These are phyloP conservation scores for Drosophila nikananu DNA, from an alignment of 1,140 invertebrate genomes.

Conservation along the genomic window DNA sequence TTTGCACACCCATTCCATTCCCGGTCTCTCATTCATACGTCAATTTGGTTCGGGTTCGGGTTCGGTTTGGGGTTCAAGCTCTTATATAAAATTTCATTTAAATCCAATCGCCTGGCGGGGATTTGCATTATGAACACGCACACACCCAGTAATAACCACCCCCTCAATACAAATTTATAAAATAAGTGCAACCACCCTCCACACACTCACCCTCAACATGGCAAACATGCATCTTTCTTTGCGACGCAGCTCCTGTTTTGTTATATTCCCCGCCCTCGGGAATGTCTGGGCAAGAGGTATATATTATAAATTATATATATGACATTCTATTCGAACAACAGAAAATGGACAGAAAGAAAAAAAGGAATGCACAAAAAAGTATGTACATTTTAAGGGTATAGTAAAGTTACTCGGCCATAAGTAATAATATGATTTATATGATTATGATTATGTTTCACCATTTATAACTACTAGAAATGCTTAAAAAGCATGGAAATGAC, in stretches of 20 bases:
- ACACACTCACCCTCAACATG: conserved; percentile 2
- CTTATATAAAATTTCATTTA: conserved; percentile 74
- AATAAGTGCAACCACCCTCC: conserved; percentile 19
- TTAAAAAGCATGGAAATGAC: neutral
- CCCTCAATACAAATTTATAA: neutral
- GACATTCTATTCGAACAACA: conserved; percentile 8
- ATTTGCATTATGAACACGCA: conserved; percentile 17
- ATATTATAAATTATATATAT: neutral
- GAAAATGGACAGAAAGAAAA: neutral
- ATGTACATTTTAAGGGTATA: conserved; percentile 12
- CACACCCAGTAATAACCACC: conserved; percentile 26
- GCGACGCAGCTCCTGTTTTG: conserved; percentile 5
- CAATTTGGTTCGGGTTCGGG: conserved; percentile 34
- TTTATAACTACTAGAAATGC: neutral
- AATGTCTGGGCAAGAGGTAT: neutral
- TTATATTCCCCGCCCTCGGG: neutral
- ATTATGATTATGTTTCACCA: conserved; percentile 2
- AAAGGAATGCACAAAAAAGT: neutral
- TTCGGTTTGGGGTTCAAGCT: neutral
- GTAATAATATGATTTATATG: conserved; percentile 17
- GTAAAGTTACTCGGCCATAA: conserved; percentile 10
- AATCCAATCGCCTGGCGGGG: conserved; percentile 62
- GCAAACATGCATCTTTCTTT: conserved; percentile 17
- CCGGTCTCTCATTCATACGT: conserved; percentile 24
- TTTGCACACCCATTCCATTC: conserved; percentile 28